Conservation (phyloP, 2,888 invertebrate species). For the Disparrhopalites patrizii region DNA sequence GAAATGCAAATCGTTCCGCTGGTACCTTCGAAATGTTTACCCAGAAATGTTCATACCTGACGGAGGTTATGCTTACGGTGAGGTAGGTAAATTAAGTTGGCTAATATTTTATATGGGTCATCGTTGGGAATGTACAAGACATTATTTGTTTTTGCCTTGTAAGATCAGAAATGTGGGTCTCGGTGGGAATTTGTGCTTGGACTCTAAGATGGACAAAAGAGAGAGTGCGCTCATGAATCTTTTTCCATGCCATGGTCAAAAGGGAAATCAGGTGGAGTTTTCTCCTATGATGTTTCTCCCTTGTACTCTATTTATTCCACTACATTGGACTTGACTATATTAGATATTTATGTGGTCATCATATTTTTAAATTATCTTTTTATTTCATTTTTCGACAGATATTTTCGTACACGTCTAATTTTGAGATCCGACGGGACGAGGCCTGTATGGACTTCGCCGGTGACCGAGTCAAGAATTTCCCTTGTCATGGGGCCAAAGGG, state of each 20-base stretch:
- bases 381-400: conserved; percentile 55
- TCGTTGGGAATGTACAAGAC: no score
- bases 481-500: conserved; percentile 89
- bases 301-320: no score
- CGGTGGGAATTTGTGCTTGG: conserved; percentile 86
- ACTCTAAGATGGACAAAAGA: conserved; percentile 88
- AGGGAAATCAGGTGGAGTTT: conserved; percentile 80
- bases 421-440: conserved; percentile 92
- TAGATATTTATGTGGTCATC: no score
- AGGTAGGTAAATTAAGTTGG: conserved; percentile 72
- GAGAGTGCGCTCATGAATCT: conserved; percentile 85
- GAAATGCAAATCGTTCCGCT: conserved; percentile 93
- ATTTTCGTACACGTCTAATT: conserved; percentile 71
- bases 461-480: conserved; percentile 78
- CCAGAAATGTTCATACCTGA: conserved; percentile 98
- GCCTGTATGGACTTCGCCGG: conserved; percentile 94
- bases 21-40: conserved; percentile 97
- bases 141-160: no score
- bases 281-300: no score
- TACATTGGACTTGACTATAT: no score
- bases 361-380: no score
- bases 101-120: no score
- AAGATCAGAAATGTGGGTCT: conserved; percentile 81
- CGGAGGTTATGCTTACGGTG: conserved; percentile 93
- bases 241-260: conserved; percentile 97